phyloP scores from a whole-genome alignment of 2,797 vertebrate genomes.

The Scleropages formosus region DNA sequence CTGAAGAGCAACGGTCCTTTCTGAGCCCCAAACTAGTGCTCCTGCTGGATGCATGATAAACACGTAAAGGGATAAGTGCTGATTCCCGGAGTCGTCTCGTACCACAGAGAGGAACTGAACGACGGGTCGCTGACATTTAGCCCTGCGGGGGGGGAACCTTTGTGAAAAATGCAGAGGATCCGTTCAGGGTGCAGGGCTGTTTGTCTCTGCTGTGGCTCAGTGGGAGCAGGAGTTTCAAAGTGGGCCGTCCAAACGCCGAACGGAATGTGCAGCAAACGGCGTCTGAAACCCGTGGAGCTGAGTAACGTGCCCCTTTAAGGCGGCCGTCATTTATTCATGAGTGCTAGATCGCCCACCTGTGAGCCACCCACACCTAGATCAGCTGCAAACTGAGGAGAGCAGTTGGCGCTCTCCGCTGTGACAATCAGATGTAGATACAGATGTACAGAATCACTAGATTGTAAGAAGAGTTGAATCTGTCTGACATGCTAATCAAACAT shows the following conservation, averaged over 20 bases:
- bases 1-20: too few relatives aligned
- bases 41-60: slow-evolving; percentile 1
- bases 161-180: slow-evolving; percentile 27
- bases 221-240: slow-evolving; percentile 14
- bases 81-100: neutral
- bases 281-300: slow-evolving; percentile 14
- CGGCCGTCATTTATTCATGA: slow-evolving; percentile 27
- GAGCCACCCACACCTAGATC: neutral
- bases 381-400: slow-evolving; percentile 10
- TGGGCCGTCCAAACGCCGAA: neutral
- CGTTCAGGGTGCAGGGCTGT: neutral
- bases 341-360: slow-evolving; percentile 12
- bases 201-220: neutral
- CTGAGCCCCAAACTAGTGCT: too few relatives aligned
- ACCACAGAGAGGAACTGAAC: neutral
- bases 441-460: too few relatives aligned
- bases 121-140: neutral
- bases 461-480: too few relatives aligned
- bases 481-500: neutral
- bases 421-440: neutral
- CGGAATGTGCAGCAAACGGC: neutral
- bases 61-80: slow-evolving; percentile 9
- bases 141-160: neutral
- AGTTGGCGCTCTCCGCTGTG: neutral
- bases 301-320: slow-evolving; percentile 12